phyloP scores from a whole-genome alignment of 1,140 invertebrate genomes.

The Lepidurus packardi region DNA sequence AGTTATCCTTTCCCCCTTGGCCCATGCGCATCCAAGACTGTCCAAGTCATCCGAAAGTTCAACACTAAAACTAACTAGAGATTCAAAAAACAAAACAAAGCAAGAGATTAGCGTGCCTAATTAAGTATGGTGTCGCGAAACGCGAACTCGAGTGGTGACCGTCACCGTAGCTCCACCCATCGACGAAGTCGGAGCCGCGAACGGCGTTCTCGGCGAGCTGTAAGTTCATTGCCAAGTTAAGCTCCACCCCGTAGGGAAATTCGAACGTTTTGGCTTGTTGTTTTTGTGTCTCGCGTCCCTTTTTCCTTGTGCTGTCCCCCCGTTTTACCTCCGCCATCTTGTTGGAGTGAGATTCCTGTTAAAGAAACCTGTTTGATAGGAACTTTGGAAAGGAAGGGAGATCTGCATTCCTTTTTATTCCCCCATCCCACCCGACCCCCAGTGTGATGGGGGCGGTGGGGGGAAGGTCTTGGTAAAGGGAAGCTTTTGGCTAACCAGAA shows the following conservation, averaged over 20 bases:
- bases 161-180: not conserved
- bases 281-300: not conserved
- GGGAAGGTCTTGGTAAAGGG: not conserved
- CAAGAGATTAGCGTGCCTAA: no score
- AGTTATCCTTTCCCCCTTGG: no score
- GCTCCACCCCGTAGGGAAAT: no score
- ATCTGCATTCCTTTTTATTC: not conserved
- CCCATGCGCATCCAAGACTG: no score
- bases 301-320: not conserved
- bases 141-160: not conserved
- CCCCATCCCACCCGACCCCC: not conserved
- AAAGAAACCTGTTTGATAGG: not conserved
- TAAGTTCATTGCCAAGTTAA: not conserved
- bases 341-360: not conserved
- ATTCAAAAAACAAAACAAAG: no score
- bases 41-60: no score
- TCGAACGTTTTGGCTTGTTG: not conserved
- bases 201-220: not conserved
- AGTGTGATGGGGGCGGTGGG: not conserved
- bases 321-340: not conserved
- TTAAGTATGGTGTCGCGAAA: not conserved
- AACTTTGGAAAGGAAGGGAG: not conserved
- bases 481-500: not conserved
- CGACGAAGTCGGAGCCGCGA: constrained; percentile 4
- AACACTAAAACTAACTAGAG: no score